Evolutionary conservation across 2,797 vertebrate genomes (phyloP).

Genomic region (Hafferia zeledoni): DNA sequence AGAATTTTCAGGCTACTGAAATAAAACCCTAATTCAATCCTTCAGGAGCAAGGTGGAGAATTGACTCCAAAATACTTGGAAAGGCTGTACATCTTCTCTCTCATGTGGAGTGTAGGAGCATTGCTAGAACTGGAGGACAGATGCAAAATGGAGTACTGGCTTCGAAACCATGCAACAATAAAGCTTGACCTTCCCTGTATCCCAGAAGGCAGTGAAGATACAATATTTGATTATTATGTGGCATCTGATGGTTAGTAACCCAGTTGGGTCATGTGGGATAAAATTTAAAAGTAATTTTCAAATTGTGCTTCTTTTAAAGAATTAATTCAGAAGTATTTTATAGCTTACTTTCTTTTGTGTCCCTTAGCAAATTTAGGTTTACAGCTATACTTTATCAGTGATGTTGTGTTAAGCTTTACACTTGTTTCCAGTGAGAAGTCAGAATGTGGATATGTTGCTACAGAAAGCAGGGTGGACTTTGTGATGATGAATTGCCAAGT

Average conservation of each 20-base stretch:
- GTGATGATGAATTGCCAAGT: neutral
- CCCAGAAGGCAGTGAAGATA: slow-evolving; percentile 77
- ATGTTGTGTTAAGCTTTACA: neutral
- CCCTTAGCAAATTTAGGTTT: neutral
- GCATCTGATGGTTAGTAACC: slow-evolving; percentile 82
- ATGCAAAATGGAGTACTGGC: slow-evolving; percentile 88
- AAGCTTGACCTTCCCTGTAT: slow-evolving; percentile 84
- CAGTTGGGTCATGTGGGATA: neutral
- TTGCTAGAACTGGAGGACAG: slow-evolving; percentile 88
- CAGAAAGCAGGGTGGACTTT: neutral
- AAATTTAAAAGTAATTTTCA: neutral
- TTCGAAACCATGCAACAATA: slow-evolving; percentile 77
- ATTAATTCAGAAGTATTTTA: neutral
- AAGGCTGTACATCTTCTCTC: slow-evolving; percentile 88
- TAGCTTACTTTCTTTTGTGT: neutral
- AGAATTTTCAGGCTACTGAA: neutral
- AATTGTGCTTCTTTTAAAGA: neutral
- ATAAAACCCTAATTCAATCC: neutral
- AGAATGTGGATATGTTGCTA: neutral
- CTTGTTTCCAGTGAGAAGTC: neutral
- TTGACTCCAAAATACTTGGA: slow-evolving; percentile 83
- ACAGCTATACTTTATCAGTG: neutral
- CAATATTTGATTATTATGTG: slow-evolving; percentile 92
- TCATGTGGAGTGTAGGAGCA: slow-evolving; percentile 96
- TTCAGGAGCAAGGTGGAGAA: slow-evolving; percentile 88